A percentile compares a stretch with the other conserved stretches of the same genome.
Conservation (phyloP, 1,140 invertebrate genomes). For the Drosophila eugracilis region DNA sequence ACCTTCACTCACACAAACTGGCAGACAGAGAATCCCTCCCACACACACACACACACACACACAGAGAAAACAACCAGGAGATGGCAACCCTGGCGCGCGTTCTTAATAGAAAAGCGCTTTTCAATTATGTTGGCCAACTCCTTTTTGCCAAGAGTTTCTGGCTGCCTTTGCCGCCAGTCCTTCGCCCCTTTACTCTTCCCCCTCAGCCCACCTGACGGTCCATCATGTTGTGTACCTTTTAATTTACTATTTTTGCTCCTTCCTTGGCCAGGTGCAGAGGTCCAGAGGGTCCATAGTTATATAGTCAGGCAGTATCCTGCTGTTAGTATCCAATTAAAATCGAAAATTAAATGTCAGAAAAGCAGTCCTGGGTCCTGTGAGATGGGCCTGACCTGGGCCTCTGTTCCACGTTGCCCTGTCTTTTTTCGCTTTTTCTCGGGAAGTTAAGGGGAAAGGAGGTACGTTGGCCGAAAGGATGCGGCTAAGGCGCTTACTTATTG, state of each 20-base stretch:
- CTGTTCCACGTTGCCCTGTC: slow-evolving; percentile 14
- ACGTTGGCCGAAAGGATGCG: slow-evolving; percentile 5
- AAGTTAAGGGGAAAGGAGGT: neutral
- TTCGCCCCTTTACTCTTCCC: slow-evolving; percentile 1
- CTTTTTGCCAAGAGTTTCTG: slow-evolving; percentile 67
- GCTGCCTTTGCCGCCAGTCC: slow-evolving; percentile 19
- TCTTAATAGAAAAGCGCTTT: slow-evolving; percentile 83
- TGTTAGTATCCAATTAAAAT: slow-evolving; percentile 84
- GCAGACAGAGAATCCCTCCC: neutral
- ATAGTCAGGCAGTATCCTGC: slow-evolving; percentile 75
- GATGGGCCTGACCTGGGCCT: slow-evolving; percentile 6
- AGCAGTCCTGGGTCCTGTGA: slow-evolving; percentile 29
- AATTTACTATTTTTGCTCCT: slow-evolving; percentile 77
- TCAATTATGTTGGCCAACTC: slow-evolving; percentile 81
- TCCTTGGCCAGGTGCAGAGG: slow-evolving; percentile 37
- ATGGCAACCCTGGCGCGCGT: slow-evolving; percentile 50
- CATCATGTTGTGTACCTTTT: slow-evolving; percentile 78
- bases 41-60: slow-evolving; percentile 14
- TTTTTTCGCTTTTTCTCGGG: neutral
- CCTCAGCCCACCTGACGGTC: slow-evolving; percentile 1
- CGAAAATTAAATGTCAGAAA: slow-evolving; percentile 82
- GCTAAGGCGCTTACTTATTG: slow-evolving; percentile 81
- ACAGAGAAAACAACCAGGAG: slow-evolving; percentile 21
- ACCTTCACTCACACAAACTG: neutral
- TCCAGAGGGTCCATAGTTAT: slow-evolving; percentile 44